Percentiles rank a stretch among this genome's conserved stretches.
phyloP scores from a whole-genome alignment of 92 coral and sea anemone species.

The Phenganax stokvisi region DNA sequence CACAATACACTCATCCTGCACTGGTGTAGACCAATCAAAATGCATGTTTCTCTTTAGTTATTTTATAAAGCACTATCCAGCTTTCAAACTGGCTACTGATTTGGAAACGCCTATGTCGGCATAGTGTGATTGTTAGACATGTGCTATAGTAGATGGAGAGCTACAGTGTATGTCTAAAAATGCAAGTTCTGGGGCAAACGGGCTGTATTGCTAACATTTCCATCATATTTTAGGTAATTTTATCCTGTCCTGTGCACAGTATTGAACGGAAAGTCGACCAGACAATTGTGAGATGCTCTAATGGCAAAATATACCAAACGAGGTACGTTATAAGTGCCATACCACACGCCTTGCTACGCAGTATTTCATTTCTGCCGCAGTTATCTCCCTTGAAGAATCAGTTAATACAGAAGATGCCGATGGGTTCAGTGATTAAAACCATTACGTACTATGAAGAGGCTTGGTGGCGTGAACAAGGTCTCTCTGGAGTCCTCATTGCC shows the following conservation, averaged over 20 bases:
- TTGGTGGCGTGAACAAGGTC: conserved; percentile 78
- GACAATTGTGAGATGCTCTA: conserved; percentile 68
- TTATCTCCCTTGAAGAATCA: conserved; percentile 92
- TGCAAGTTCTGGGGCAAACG: too few species aligned
- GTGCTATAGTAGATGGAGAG: too few species aligned
- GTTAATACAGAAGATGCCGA: conserved; percentile 83
- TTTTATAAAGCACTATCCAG: too few species aligned
- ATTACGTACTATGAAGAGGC: conserved; percentile 74
- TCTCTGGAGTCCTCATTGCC: conserved; percentile 66
- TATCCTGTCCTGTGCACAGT: conserved; percentile 69
- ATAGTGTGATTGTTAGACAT: too few species aligned
- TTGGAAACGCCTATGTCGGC: too few species aligned
- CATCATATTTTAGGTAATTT: conserved; percentile 55
- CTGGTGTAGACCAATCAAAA: too few species aligned
- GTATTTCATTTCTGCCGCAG: conserved; percentile 80
- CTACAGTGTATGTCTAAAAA: too few species aligned
- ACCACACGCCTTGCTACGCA: conserved; percentile 87
- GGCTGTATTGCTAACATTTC: too few species aligned
- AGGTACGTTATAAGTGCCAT: conserved; percentile 89
- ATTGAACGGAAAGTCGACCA: conserved; percentile 63
- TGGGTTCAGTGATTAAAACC: conserved; percentile 97
- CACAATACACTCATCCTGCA: too few species aligned
- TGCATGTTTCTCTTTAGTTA: too few species aligned
- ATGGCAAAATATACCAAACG: conserved; percentile 78
- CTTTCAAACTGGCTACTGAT: too few species aligned